Conservation (phyloP, 1,140 invertebrate genomes). For the Melitaea cinxia region DNA sequence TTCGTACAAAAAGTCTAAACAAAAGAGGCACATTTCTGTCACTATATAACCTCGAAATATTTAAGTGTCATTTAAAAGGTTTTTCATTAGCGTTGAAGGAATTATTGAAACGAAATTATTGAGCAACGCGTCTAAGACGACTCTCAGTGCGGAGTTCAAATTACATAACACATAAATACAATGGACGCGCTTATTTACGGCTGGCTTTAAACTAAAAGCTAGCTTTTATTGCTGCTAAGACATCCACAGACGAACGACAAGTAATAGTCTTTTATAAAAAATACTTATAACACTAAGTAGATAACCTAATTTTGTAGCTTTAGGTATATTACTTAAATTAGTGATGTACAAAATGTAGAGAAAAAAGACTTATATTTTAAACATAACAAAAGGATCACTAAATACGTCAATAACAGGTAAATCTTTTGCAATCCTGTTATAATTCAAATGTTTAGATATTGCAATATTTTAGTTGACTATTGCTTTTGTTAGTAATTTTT, state of each 20-base stretch:
- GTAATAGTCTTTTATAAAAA: background rate
- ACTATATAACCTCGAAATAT: background rate
- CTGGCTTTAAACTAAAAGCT: slow-evolving; percentile 41
- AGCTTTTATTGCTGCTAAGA: slow-evolving; percentile 35
- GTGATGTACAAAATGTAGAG: too few species aligned
- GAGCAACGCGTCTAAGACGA: slow-evolving; percentile 25
- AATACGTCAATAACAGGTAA: too few species aligned
- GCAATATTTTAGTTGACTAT: too few species aligned
- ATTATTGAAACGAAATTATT: slow-evolving; percentile 30
- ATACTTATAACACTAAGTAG: too few species aligned
- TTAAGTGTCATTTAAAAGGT: slow-evolving; percentile 4
- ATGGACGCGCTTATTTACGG: slow-evolving; percentile 41
- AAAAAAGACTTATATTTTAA: too few species aligned
- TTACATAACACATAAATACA: slow-evolving; percentile 43
- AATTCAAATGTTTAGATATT: too few species aligned
- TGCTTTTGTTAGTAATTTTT: too few species aligned
- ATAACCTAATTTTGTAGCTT: too few species aligned
- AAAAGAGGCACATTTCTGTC: background rate
- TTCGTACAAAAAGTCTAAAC: background rate
- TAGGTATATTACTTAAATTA: too few species aligned
- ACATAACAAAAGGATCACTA: too few species aligned
- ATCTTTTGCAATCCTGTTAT: too few species aligned
- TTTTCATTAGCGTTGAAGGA: slow-evolving; percentile 22
- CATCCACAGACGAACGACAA: slow-evolving; percentile 8
- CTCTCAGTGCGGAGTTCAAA: slow-evolving; percentile 27